Base-by-base conservation (phyloP, 2,888 invertebrate genomes). In the Troides helena region DNA sequence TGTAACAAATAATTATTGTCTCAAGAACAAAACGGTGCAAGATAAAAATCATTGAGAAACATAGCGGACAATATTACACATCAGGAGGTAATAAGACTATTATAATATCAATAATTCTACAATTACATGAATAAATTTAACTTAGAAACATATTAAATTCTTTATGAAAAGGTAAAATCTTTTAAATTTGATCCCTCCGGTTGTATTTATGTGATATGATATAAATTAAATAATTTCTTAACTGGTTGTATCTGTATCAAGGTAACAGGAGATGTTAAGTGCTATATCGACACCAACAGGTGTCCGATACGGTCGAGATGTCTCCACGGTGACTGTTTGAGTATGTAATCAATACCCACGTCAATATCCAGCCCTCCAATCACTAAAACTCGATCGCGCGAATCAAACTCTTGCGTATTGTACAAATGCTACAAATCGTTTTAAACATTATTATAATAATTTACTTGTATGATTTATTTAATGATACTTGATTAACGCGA, bases 341-440 rank as follows among this genome's bases (percentile, higher is more conserved):
- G 7, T 67, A 63, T 70, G 70, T 67, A 70, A 70, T 70, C 60
- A 60, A 70, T 70, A 70, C 53, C 63, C 53, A 53, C 53, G 62
- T 65, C 65, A 63, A 57, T 62, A 23, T 62, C 43, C 59, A 61
- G 70, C 70, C 70, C 70, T 70, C 62, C 63, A 63, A 63, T 70
- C 67, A 70, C 67, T 70, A 56, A 57, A 64, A 70, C 43, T 67
- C 56, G 60, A 70, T 67, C 70, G 64, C 39, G 53, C 67, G 62
- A 60, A 64, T 39, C 70, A 53, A 59, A 46, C n/a, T 70, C 62
- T 67, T 39, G 30, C 25, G 60, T 67, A 60, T 63, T 58, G 21
- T 61, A 65, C 62, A 36, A 46, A 10, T 68, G 50, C 46, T 25
- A 65, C 30, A 57, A 62, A 50, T 62, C 36, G 18, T 57, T 65